phyloP scores from a whole-genome alignment of 2,113 vertebrate genomes.

The Ardeotis arabs region DNA sequence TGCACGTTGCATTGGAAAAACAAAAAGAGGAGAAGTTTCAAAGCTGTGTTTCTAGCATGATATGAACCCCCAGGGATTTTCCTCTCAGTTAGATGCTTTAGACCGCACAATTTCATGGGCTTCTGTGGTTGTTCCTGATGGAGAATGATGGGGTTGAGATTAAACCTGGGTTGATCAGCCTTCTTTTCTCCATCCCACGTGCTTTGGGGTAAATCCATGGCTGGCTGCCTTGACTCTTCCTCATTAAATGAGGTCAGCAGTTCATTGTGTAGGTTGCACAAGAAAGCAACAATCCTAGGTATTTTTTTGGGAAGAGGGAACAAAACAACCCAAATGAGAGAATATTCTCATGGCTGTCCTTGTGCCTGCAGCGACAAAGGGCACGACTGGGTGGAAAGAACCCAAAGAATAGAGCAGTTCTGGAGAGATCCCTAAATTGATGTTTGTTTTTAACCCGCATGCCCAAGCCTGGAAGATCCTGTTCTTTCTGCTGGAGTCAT shows the following conservation, averaged over 20 bases:
- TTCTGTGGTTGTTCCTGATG: neutral
- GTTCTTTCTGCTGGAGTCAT: conserved; percentile 23
- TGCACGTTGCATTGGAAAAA: neutral
- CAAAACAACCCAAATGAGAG: neutral
- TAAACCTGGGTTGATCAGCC: neutral
- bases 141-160: neutral
- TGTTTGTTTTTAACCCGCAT: conserved; percentile 37
- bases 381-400: neutral
- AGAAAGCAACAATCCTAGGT: neutral
- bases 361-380: accelerated
- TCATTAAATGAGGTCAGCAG: neutral
- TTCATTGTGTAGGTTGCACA: neutral
- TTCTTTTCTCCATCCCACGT: neutral
- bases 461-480: conserved; percentile 29
- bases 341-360: neutral
- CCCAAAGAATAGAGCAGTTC: neutral
- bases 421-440: neutral
- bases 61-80: neutral
- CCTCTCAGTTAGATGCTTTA: neutral
- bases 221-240: neutral
- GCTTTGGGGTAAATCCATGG: neutral
- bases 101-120: neutral
- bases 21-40: neutral
- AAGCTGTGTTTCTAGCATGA: neutral
- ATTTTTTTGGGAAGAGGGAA: neutral